A percentile compares a stretch with the other conserved stretches of the same genome.
Evolutionary conservation across 2,888 invertebrate genomes (phyloP).

Genomic region (Synanthedon myopaeformis): DNA sequence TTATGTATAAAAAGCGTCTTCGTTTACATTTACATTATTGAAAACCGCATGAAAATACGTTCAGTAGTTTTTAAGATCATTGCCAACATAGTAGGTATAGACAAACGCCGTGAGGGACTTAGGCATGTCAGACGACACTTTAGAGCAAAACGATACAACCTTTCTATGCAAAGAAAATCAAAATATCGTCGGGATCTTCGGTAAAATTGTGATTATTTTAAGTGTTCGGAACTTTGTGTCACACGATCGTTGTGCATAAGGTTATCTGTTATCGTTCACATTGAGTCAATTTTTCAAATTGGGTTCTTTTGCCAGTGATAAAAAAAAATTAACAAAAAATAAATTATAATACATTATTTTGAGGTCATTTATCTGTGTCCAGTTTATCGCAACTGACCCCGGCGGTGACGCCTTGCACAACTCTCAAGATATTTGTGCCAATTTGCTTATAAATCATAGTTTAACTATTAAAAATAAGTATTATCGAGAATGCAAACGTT

Average conservation of each 20-base stretch:
- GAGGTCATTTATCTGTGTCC: conserved; percentile 28
- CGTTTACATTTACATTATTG: too few relatives aligned
- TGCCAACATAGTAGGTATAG: too few relatives aligned
- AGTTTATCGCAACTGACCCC: conserved; percentile 54
- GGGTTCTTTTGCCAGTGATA: conserved; percentile 26
- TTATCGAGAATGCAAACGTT: too few relatives aligned
- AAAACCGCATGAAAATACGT: too few relatives aligned
- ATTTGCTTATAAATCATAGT: conserved; percentile 25
- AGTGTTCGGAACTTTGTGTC: not conserved
- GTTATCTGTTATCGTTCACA: conserved; percentile 31
- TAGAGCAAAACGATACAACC: too few relatives aligned
- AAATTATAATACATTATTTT: conserved; percentile 28
- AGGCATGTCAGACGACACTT: too few relatives aligned
- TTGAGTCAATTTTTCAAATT: conserved; percentile 22
- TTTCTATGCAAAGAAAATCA: too few relatives aligned
- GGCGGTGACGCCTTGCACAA: conserved; percentile 47
- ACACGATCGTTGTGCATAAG: conserved; percentile 17
- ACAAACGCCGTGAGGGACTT: too few relatives aligned
- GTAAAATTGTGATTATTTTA: too few relatives aligned
- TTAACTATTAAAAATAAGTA: not conserved
- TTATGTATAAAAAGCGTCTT: too few relatives aligned
- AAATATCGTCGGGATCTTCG: too few relatives aligned
- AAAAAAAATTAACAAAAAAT: conserved; percentile 26
- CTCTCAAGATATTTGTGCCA: conserved; percentile 35
- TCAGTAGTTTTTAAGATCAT: too few relatives aligned